Evolutionary conservation across 2,113 vertebrate genomes (phyloP).

Genomic region (Ellobius talpinus): DNA sequence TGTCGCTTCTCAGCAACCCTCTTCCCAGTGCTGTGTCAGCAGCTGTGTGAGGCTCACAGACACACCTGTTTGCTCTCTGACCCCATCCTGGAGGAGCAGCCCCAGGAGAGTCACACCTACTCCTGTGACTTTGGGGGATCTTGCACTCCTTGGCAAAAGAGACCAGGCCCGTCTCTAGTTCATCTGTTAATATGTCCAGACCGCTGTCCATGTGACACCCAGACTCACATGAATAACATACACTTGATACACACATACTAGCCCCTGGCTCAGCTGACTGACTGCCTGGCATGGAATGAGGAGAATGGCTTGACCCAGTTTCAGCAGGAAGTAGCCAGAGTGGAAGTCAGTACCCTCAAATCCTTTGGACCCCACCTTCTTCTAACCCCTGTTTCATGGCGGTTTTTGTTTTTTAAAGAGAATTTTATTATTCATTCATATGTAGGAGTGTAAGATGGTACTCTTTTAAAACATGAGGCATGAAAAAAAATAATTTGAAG

Average conservation of each 20-base stretch:
- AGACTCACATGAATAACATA: not conserved
- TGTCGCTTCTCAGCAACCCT: not conserved
- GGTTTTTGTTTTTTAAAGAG: not conserved
- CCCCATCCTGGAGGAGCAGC: not conserved
- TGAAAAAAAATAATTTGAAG: not conserved
- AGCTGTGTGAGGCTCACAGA: not conserved
- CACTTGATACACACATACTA: not conserved
- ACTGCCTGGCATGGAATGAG: not conserved
- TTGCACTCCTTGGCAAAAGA: not conserved
- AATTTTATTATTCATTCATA: not conserved
- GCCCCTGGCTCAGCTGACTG: not conserved
- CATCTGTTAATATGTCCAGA: not conserved
- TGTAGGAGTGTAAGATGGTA: not conserved
- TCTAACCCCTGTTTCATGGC: not conserved
- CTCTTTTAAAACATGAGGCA: not conserved
- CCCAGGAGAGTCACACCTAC: too few relatives aligned
- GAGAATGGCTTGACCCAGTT: not conserved
- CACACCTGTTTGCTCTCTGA: not conserved
- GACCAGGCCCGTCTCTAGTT: not conserved
- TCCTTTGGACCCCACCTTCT: not conserved
- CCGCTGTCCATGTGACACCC: not conserved
- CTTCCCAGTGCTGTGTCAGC: not conserved
- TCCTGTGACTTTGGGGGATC: not conserved
- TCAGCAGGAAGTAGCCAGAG: not conserved
- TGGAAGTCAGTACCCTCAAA: not conserved